Evolutionary conservation across 92 coral and sea anemone species (phyloP), one percentile per base, ranked within the genome.

Genomic region (Scolanthus callimorphus): DNA sequence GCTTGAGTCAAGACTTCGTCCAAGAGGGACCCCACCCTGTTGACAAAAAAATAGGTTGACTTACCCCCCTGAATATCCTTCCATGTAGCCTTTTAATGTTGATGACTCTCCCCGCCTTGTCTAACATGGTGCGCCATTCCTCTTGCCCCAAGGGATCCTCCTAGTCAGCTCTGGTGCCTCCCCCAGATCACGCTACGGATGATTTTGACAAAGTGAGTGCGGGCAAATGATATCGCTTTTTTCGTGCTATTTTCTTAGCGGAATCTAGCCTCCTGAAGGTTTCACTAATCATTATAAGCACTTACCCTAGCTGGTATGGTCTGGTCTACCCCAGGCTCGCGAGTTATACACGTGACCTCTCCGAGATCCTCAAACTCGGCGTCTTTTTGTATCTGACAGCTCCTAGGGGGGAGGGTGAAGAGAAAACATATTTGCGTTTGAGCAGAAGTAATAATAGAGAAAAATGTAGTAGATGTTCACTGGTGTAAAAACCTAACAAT

Each of bases 341-440:
- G 6, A 6, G 41, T 34, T 6, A 6, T 34, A 29, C 24, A 27
- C 19, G 50, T 27, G 3, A 57, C 62, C 37, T 62, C 82, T 25
- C 95, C 91, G n/a, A 92, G 64, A 56, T 92, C 91, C 59, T 92
- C 98, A 80, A 92, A 92, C 25, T 77, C 96, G 11, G 76, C 63
- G 27, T 88, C 98, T 29, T 69, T 73, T 46, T 73, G 54, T 11
- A 55, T 52, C 46, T 73, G 31, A 3, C 4, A n/a, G 21, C 47
- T 60, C 10, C 20, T 15, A 22, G 57, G 57, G 6, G 2, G 57
- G 25, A 28, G 34, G 13, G 31, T 17, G 6, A 27, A 12, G 2
- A 25, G n/a, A n/a, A n/a, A n/a, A n/a, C n/a, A n/a, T n/a, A n/a
- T n/a, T n/a, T n/a, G n/a, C n/a, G n/a, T n/a, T n/a, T n/a, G n/a